phyloP scores from a whole-genome alignment of 2,797 vertebrate species.

The Lepus townsendii region DNA sequence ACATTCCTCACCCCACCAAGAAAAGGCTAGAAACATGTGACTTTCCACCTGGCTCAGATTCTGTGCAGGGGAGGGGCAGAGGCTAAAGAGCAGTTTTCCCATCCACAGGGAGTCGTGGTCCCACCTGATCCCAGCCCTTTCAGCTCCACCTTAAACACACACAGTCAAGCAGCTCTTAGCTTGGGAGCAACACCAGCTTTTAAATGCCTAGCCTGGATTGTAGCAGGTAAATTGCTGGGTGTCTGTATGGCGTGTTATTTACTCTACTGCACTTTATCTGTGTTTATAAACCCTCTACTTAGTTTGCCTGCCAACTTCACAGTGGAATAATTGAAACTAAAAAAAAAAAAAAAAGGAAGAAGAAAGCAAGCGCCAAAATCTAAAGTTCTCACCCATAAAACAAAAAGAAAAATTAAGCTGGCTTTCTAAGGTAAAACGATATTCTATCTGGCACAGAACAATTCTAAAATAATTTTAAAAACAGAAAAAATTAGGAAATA shows the following conservation, averaged over 20 bases:
- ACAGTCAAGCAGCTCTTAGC: neutral
- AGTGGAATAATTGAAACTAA: slow-evolving; percentile 28
- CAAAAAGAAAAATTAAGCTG: neutral
- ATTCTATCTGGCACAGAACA: slow-evolving; percentile 29
- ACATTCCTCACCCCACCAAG: neutral
- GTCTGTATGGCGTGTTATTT: slow-evolving; percentile 70
- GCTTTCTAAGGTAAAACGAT: slow-evolving; percentile 66
- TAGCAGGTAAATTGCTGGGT: slow-evolving; percentile 60
- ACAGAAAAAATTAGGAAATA: slow-evolving; percentile 26
- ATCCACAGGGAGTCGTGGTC: neutral
- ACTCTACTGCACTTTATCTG: slow-evolving; percentile 55
- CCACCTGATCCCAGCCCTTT: neutral
- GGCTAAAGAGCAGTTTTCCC: neutral
- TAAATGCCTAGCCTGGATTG: neutral
- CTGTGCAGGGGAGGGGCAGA: neutral
- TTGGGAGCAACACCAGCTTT: neutral
- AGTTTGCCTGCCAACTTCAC: slow-evolving; percentile 68
- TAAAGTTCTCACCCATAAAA: slow-evolving; percentile 61
- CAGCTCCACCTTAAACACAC: slow-evolving; percentile 36
- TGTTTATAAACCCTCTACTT: slow-evolving; percentile 60
- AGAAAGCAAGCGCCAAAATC: slow-evolving; percentile 16
- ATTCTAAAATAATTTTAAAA: slow-evolving; percentile 45
- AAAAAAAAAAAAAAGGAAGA: slow-evolving; percentile 25
- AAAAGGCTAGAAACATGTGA: slow-evolving; percentile 12
- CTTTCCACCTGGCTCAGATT: neutral